Evolutionary conservation across 2,113 vertebrate genomes (phyloP).

Genomic region (Anarhynchus alexandrinus): DNA sequence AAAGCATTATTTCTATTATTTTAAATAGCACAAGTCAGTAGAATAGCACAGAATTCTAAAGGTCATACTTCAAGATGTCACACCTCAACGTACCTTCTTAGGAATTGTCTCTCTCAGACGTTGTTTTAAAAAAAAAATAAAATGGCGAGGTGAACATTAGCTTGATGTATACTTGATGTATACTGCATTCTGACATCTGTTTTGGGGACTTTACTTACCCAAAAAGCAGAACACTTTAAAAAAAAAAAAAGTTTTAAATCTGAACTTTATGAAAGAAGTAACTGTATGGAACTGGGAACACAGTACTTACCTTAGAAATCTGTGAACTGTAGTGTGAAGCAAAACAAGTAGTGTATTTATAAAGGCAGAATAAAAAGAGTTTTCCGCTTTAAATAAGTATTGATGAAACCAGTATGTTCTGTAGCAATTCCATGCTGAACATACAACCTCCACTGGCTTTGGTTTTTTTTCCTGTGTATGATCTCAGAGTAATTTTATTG

Average conservation of each 20-base stretch:
- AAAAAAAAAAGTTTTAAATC: not conserved
- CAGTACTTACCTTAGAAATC: not conserved
- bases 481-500: not conserved
- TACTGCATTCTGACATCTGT: not conserved
- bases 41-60: not conserved
- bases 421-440: not conserved
- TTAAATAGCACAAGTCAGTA: not conserved
- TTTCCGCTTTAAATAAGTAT: not conserved
- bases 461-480: accelerated
- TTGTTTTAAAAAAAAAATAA: not conserved
- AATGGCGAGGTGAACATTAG: not conserved
- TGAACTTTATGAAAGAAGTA: not conserved
- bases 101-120: not conserved
- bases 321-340: not conserved
- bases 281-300: not conserved
- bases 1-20: not conserved
- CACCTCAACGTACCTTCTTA: not conserved
- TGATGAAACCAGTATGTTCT: not conserved
- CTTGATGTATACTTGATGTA: not conserved
- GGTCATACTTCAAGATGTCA: not conserved
- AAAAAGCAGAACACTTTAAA: not conserved
- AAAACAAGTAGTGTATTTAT: not conserved
- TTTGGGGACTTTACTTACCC: not conserved
- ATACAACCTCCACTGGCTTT: not conserved
- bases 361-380: not conserved